phyloP scores from a whole-genome alignment of 2,797 vertebrate genomes.

The Graptemys geographica region DNA sequence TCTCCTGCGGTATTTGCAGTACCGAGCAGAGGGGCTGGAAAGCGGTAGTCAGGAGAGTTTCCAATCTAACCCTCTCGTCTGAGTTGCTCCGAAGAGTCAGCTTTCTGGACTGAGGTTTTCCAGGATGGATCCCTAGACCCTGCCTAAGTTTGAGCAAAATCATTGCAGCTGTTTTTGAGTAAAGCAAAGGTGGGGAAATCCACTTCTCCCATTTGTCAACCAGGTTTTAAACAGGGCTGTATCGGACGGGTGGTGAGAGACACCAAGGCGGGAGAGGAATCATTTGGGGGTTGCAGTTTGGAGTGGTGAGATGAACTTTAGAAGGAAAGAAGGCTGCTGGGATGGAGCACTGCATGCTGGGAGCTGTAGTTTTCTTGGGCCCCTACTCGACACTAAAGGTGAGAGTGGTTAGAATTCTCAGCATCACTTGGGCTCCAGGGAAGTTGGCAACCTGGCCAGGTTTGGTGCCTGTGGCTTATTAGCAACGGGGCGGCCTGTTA shows the following conservation, averaged over 20 bases:
- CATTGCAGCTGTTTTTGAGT: not conserved
- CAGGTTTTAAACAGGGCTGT: not conserved
- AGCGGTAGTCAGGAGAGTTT: not conserved
- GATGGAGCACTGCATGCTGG: not conserved
- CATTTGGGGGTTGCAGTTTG: not conserved
- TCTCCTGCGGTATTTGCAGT: accelerated
- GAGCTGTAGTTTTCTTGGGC: not conserved
- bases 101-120: not conserved
- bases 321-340: not conserved
- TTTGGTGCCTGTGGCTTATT: not conserved
- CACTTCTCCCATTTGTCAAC: too few relatives aligned
- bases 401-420: not conserved
- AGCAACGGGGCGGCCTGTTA: not conserved
- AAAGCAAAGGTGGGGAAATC: not conserved
- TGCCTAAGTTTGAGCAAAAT: not conserved
- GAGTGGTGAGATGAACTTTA: not conserved
- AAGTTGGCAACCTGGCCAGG: not conserved
- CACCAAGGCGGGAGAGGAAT: not conserved
- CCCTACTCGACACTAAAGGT: not conserved
- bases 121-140: not conserved
- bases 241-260: not conserved
- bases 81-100: not conserved
- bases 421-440: not conserved
- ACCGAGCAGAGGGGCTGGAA: not conserved
- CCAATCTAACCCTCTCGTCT: not conserved